Base-by-base conservation (phyloP, 1,140 invertebrate genomes). In the Stenopsyche tienmushanensis region DNA sequence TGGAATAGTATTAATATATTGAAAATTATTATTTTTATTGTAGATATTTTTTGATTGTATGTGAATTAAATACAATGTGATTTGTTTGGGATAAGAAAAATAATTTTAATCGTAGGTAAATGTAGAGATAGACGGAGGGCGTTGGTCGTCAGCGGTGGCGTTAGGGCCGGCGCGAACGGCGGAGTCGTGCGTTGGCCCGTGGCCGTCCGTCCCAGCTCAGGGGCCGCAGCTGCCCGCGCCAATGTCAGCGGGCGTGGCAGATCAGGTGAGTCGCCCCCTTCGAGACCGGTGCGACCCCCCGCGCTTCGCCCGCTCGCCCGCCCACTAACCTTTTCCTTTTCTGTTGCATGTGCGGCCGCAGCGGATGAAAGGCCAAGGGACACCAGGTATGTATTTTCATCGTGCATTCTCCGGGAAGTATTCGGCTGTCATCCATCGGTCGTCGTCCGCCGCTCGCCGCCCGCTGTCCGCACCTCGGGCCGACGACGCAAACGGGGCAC, bases 341-440 rank as follows among this genome's bases (percentile, higher is more conserved):
- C 71, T 72, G 72, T 74, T 70, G 72, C 69, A 69, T 66, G 70
- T 71, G 59, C 29, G 7, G 39, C 50, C 80, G 76, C 83, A 89
- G 88, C 87, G 87, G 84, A 88, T 88, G 85, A 89, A 88, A 88
- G 87, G 87, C 84, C 87, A 88, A 82, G 83, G 86, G 77, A 88
- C 86, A 78, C 82, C 83, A 82, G 83, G 83, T 83, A 80, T 74
- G 76, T 72, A 29, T 50, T 47, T 5, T 47, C 44, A 18, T 5
- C 44, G 7, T 47, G 8, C 13, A 8, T 39, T 39, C 13, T n/a
- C n/a, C n/a, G n/a, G n/a, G n/a, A n/a, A n/a, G n/a, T 39, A 39
- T 39, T 39, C 29, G 29, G 29, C 29, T 39, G n/a, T 39, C 44
- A 8, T 18, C 44, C 15, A 7, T 47, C 44, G 44, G 8, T 47